These are phyloP conservation scores for Paratilapia polleni DNA, from an alignment of 2,113 vertebrate species.

Conservation along the genomic window DNA sequence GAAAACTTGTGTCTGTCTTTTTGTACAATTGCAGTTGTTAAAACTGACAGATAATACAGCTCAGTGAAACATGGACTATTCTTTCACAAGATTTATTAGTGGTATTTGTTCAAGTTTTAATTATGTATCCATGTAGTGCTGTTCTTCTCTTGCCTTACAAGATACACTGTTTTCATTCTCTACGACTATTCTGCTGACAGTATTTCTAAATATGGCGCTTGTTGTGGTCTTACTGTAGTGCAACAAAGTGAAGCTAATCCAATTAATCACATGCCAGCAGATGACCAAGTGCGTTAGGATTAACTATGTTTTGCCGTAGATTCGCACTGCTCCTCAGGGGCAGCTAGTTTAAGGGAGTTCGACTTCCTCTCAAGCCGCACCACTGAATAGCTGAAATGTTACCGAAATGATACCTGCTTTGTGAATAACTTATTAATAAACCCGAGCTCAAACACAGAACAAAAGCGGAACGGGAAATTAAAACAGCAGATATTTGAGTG, in stretches of 20 bases:
- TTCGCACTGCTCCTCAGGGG: neutral
- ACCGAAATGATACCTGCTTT: too few relatives aligned
- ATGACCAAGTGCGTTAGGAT: constrained; percentile 33
- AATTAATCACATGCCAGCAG: constrained; percentile 53
- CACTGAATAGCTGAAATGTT: too few relatives aligned
- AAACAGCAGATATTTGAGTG: neutral
- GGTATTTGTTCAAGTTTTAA: neutral
- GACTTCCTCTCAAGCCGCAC: neutral
- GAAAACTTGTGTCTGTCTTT: neutral
- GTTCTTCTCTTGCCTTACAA: neutral
- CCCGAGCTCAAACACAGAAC: neutral
- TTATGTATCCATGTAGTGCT: neutral
- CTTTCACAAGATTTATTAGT: neutral
- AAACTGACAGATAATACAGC: neutral
- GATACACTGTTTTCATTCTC: neutral
- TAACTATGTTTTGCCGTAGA: constrained; percentile 3
- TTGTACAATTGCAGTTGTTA: neutral
- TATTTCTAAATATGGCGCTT: neutral
- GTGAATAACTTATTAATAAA: neutral
- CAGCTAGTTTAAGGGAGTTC: neutral
- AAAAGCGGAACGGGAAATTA: neutral
- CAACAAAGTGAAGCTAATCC: constrained; percentile 49
- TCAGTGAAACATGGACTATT: neutral
- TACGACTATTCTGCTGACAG: neutral
- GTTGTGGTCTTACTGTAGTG: constrained; percentile 3